Evolutionary conservation across 2,113 vertebrate genomes (phyloP).

Genomic region (Mustelus asterias): DNA sequence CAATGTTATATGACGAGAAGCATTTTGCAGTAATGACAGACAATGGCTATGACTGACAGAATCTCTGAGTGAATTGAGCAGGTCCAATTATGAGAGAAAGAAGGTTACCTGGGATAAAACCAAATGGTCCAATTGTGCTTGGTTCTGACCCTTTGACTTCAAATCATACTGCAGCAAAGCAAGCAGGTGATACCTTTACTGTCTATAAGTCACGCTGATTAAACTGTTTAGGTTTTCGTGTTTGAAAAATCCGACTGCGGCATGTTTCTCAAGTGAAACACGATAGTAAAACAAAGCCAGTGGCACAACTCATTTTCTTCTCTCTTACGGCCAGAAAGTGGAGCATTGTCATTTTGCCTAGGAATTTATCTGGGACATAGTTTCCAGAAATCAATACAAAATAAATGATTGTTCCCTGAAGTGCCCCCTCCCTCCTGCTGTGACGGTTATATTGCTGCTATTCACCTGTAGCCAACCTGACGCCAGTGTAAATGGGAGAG

Average conservation of each 20-base stretch:
- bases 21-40: conserved; percentile 66
- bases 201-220: conserved; percentile 52
- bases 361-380: conserved; percentile 60
- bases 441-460: conserved; percentile 46
- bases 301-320: conserved; percentile 49
- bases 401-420: conserved; percentile 64
- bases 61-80: conserved; percentile 61
- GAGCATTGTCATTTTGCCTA: conserved; percentile 59
- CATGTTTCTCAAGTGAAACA: conserved; percentile 60
- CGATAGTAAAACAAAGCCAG: conserved; percentile 54
- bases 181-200: conserved; percentile 60
- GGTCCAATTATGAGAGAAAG: conserved; percentile 64
- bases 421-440: conserved; percentile 54
- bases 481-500: conserved; percentile 61
- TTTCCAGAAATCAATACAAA: conserved; percentile 71
- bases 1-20: conserved; percentile 62
- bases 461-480: conserved; percentile 69
- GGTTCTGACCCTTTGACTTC: conserved; percentile 57
- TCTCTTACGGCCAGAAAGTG: conserved; percentile 51
- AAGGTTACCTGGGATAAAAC: conserved; percentile 64
- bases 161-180: conserved; percentile 45
- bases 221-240: conserved; percentile 61
- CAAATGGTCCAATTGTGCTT: conserved; percentile 58
- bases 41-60: conserved; percentile 66
- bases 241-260: conserved; percentile 50